Percentiles rank a stretch among this genome's conserved stretches.
Evolutionary conservation across 2,797 vertebrate species (phyloP).

Genomic region (Periparus ater): DNA sequence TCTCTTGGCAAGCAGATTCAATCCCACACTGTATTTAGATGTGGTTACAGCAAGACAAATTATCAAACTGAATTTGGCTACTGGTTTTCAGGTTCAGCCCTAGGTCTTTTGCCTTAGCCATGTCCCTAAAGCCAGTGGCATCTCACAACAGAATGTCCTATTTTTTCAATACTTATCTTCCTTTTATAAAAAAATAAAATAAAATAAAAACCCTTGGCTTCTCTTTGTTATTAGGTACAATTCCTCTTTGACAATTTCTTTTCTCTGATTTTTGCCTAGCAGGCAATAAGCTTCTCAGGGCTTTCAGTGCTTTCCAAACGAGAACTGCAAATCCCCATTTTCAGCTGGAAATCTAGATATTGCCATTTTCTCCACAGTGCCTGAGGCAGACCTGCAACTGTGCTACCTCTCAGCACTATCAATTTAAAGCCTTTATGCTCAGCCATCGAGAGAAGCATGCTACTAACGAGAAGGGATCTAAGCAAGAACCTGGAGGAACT

Average conservation of each 20-base stretch:
- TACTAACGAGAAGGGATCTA: conserved; percentile 20
- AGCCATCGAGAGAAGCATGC: conserved; percentile 31
- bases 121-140: not conserved
- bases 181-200: not conserved
- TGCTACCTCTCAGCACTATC: not conserved
- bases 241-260: not conserved
- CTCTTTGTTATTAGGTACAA: not conserved
- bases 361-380: conserved; percentile 15
- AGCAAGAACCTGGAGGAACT: conserved; percentile 12
- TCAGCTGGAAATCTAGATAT: conserved; percentile 25
- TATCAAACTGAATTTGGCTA: not conserved
- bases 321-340: not conserved
- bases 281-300: not conserved
- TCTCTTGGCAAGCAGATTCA: not conserved
- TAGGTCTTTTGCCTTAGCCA: not conserved
- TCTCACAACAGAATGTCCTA: not conserved
- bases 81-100: not conserved
- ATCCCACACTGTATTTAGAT: not conserved
- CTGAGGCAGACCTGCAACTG: conserved; percentile 22
- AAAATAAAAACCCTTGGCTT: not conserved
- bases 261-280: not conserved
- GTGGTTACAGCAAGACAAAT: not conserved
- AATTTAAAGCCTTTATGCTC: not conserved
- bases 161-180: not conserved
- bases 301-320: not conserved